Evolutionary conservation across 2,888 invertebrate species (phyloP), one percentile per base, ranked within the genome.

Genomic region (Apocheima hispidaria): DNA sequence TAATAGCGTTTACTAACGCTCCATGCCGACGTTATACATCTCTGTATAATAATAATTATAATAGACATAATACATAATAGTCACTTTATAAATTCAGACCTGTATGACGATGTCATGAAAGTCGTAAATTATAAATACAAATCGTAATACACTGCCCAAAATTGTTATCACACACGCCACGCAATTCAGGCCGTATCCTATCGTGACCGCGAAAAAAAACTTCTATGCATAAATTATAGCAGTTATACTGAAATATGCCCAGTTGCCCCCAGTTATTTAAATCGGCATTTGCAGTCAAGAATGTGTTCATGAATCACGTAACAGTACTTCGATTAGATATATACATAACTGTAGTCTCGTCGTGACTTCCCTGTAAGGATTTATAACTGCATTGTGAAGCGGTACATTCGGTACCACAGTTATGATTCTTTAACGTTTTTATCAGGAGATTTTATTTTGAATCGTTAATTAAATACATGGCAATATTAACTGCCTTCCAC

Each of bases 371-470:
- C 4, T 54, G 7, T 55, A 63, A 38, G 58, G 56, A 54, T 56
- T 68, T 65, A 62, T 57, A 61, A 49, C 43, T 38, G 61, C 57
- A 63, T 65, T 68, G 65, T 60, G 41, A 43, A 33, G n/a, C n/a
- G n/a, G n/a, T n/a, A n/a, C n/a, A n/a, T n/a, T n/a, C 21, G n/a
- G 9, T n/a, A 40, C 12, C n/a, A 2, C 20, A 40, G 6, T 44
- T 21, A 38, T 41, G 23, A n/a, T 23, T 9, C 21, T 41, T 20
- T 18, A 5, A 23, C 6, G 16, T 2, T 38, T 23, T 23, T 12
- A n/a, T 21, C 40, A 20, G 21, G 7, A 7, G 36, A 36, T 36
- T 36, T 41, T 21, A 38, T 9, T 6, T 6, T 16, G 4, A 3
- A 38, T 28, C 28, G 7, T 28, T 7, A n/a, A n/a, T n/a, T n/a